Conservation (phyloP, 2,797 vertebrate genomes). For the Onychomys arenicola region DNA sequence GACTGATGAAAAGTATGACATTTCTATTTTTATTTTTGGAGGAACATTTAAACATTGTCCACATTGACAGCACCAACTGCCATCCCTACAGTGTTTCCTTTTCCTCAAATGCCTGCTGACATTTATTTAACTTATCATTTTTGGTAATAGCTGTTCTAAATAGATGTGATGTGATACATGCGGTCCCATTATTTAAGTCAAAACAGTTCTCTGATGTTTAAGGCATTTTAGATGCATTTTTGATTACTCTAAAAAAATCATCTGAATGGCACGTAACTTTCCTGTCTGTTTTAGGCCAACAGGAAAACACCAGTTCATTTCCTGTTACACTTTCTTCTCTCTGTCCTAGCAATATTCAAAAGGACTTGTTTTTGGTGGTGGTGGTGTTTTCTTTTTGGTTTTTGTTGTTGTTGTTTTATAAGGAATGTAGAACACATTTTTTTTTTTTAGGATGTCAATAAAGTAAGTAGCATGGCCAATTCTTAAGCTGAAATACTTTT, state of each 20-base stretch:
- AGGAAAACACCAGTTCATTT: neutral
- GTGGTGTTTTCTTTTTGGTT: neutral
- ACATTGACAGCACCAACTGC: neutral
- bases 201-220: neutral
- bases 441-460: neutral
- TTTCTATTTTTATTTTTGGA: neutral
- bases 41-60: neutral
- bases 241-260: neutral
- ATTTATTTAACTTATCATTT: neutral
- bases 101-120: neutral
- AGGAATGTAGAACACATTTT: neutral
- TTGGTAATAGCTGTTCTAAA: neutral
- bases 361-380: neutral
- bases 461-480: neutral
- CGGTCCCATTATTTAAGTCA: neutral
- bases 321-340: neutral
- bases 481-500: neutral
- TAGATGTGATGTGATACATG: neutral
- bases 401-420: neutral
- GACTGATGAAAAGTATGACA: too few species aligned
- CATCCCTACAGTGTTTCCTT: neutral
- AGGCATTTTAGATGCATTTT: constrained; percentile 1
- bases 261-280: neutral
- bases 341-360: neutral
- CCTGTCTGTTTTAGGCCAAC: neutral